Evolutionary conservation across 37 sponge, comb jelly and placozoan genomes (phyloP), one percentile per base, ranked within the genome.

Genomic region (Dysidea cf. avara): DNA sequence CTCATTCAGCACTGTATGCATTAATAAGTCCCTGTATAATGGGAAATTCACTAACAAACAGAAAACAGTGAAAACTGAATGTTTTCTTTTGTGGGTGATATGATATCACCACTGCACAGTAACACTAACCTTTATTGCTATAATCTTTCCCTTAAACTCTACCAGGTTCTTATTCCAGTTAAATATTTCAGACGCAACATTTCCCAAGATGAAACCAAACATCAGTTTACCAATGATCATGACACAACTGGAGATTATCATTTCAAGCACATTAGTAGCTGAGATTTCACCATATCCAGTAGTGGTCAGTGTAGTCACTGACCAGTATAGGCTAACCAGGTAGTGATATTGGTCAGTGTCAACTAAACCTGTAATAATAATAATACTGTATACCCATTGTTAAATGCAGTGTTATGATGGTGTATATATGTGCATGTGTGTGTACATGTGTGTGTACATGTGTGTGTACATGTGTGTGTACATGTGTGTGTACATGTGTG

Each of bases 321-420:
- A 74, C 86, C 86, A 91, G 76, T 91, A 91, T 6, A 91, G 69
- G 64, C 83, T 83, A n/a, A n/a, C n/a, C n/a, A n/a, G n/a, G n/a
- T n/a, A n/a, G n/a, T n/a, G n/a, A n/a, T n/a, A n/a, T n/a, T n/a
- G n/a, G n/a, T n/a, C n/a, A n/a, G n/a, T n/a, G n/a, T n/a, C n/a
- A n/a, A n/a, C n/a, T n/a, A n/a, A n/a, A n/a, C n/a, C n/a, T n/a
- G n/a, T n/a, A n/a, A n/a, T n/a, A n/a, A n/a, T n/a, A n/a, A n/a
- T n/a, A n/a, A n/a, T n/a, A n/a, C n/a, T n/a, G n/a, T n/a, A n/a
- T n/a, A n/a, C n/a, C n/a, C n/a, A n/a, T n/a, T n/a, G n/a, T n/a
- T n/a, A n/a, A n/a, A n/a, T n/a, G n/a, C n/a, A n/a, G n/a, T n/a
- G n/a, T n/a, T n/a, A n/a, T 64, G 40, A 22, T 76, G 18, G 9